Evolutionary conservation across 2,888 invertebrate genomes (phyloP), one percentile per base, ranked within the genome.

Genomic region (Leptarthrus brevirostris): DNA sequence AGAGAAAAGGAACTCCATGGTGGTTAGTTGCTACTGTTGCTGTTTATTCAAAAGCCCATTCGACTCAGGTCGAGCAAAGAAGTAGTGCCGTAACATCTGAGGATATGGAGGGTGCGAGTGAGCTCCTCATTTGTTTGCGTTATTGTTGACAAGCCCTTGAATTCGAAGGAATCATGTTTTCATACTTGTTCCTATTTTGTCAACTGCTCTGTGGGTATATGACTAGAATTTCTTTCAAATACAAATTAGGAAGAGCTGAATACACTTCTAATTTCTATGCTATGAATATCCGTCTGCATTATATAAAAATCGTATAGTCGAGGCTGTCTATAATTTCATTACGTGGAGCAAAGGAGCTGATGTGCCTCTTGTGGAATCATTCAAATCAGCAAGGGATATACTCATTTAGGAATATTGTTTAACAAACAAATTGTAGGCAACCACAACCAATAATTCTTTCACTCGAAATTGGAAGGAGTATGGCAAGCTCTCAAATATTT

Each of bases 121-220:
- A 14, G 44, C 8, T 24, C n/a, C 49, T 49, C 66, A 26, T 66
- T 66, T 66, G 47, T 44, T 47, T 66, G 47, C 30, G 66, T 47
- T 49, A 66, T 66, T 47, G 66, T 66, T 66, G 49, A 49, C 49
- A 26, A 66, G 66, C 26, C 22, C 49, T 49, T 66, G 47, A 49
- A 66, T 66, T 58, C 20, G 61, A 61, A 61, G 66, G 26, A 66
- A 66, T 66, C 66, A 47, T 66, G 61, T n/a, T 61, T 61, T 36
- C 61, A n/a, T 61, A 61, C 36, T 49, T 24, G 66, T n/a, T 30
- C 66, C 49, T 47, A 66, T 44, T 66, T 66, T 36, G 14, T 16
- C n/a, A 6, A n/a, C 36, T 5, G 22, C 30, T 47, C 49, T 14
- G 20, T 47, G 18, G 14, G 24, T 49, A 26, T 30, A 16, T n/a